Conservation (phyloP, 2,113 vertebrate genomes). For the Lonchura striata region DNA sequence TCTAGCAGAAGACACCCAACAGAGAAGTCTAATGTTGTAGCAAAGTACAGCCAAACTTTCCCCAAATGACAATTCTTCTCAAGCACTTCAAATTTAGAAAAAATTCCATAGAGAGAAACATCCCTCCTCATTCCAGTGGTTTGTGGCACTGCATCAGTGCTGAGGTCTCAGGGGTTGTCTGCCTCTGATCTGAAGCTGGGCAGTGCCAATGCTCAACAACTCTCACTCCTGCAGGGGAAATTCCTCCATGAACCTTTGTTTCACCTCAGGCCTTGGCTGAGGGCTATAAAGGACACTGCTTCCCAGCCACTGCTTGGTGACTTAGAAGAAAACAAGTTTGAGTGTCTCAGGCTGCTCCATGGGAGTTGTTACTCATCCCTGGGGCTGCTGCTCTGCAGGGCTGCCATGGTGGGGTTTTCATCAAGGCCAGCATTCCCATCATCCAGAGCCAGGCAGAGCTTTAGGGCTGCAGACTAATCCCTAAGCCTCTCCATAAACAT, state of each 20-base stretch:
- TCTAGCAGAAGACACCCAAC: conserved; percentile 16
- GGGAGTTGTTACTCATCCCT: not conserved
- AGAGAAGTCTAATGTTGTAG: not conserved
- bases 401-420: accelerated
- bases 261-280: not conserved
- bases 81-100: not conserved
- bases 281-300: not conserved
- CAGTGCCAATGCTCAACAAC: not conserved
- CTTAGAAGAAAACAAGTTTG: not conserved
- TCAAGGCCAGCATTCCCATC: not conserved
- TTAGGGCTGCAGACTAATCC: not conserved
- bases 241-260: not conserved
- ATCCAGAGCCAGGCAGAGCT: not conserved
- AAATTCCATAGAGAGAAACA: not conserved
- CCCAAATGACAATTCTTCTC: not conserved
- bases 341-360: not conserved
- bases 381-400: not conserved
- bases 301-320: not conserved
- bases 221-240: not conserved
- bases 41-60: not conserved
- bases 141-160: not conserved
- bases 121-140: not conserved
- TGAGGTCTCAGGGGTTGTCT: not conserved
- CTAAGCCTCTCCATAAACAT: not conserved
- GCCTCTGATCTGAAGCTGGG: not conserved